Base-by-base conservation (phyloP, 1,140 invertebrate genomes). In the Globodera ellingtonae region DNA sequence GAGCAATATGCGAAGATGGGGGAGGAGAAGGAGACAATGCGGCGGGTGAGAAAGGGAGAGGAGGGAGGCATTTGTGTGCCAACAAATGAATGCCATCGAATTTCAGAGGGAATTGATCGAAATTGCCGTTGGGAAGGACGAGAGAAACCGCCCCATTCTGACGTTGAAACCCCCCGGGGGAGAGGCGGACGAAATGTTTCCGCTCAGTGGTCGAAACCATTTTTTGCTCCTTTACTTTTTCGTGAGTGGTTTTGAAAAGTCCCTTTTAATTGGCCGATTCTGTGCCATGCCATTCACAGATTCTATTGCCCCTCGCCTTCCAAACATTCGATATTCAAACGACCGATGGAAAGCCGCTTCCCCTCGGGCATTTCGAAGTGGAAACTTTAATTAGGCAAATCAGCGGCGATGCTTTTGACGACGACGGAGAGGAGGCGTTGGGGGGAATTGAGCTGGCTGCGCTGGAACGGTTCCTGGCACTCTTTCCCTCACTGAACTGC, bases 221-320 rank as follows among this genome's bases (percentile, higher is more conserved):
- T 77, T 77, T 35, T 69, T 77, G 48, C 3, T 66, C 48, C 48
- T 77, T 18, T 77, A 77, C 48, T 77, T 66, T 66, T 77, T 50
- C 48, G 75, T 77, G 69, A 69, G 75, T 62, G 5, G 1, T 24
- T 50, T 6, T 15, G 50, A 65, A 74, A 66, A 44, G 59, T 48
- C 21, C 56, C 35, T 35, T 35, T 35, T 35, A 35, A 35, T 35
- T 35, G 6, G 18, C 15, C 10, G 5, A n/a, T 15, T 62, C 56
- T 15, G 5, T 70, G 9, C 67, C 67, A 15, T 13, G 13, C 8
- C 67, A 24, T 44, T 10, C 18, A 10, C 67, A 70, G 67, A 35
- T 47, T 35, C 24, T 70, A 5, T 7, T 70, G 21, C 67, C 67
- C 6, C 46, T 70, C 10, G 67, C 24, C 24, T 70, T 70, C 18